These are phyloP conservation scores for Chelonia mydas DNA, from an alignment of 2,797 vertebrate genomes.

Conservation along the genomic window DNA sequence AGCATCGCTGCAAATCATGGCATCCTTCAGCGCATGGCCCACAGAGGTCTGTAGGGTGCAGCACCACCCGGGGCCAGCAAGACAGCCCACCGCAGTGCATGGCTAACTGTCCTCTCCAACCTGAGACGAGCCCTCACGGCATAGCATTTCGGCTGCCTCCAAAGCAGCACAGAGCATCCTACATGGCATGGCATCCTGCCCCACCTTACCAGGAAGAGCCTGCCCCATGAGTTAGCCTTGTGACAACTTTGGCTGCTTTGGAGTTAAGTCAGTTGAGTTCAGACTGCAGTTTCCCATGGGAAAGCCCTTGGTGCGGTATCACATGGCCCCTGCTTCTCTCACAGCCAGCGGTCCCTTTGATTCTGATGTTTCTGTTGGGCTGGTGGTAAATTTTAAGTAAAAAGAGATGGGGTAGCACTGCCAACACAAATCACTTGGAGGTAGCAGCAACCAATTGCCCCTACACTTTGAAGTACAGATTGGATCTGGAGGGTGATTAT, in stretches of 20 bases:
- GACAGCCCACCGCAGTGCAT: background rate
- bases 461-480: background rate
- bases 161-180: background rate
- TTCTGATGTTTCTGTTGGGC: background rate
- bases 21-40: background rate
- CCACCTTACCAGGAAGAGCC: background rate
- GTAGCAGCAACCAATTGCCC: background rate
- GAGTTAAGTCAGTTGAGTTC: background rate
- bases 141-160: background rate
- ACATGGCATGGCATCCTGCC: accelerated
- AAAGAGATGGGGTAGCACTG: background rate
- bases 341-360: background rate
- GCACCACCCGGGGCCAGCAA: background rate
- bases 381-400: background rate
- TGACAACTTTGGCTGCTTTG: background rate
- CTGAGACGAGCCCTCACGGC: background rate
- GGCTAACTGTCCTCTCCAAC: background rate
- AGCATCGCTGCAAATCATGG: background rate
- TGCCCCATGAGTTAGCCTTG: background rate
- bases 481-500: background rate
- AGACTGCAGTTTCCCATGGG: background rate
- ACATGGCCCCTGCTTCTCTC: background rate
- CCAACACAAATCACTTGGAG: accelerated
- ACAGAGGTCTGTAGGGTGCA: background rate
- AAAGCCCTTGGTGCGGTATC: background rate